Conservation (phyloP, 2,888 invertebrate species). For the Leptopterna dolabrata region DNA sequence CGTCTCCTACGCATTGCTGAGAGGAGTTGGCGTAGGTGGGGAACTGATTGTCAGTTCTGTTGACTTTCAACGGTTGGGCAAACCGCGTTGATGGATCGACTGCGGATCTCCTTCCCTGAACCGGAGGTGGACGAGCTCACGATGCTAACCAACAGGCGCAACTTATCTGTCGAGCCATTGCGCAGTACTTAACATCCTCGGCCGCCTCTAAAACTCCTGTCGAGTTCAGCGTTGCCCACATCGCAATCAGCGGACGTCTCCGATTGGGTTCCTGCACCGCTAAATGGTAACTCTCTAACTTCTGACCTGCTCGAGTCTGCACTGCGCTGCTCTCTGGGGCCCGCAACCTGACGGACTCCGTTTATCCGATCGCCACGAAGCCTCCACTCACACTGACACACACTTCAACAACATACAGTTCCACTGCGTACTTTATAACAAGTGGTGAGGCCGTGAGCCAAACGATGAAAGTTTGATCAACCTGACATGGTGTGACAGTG, state of each 20-base stretch:
- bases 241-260: neutral
- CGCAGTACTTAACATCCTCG: neutral
- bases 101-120: neutral
- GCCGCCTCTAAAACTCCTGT: neutral
- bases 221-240: neutral
- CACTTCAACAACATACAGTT: too few species aligned
- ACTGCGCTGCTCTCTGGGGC: neutral
- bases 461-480: too few species aligned
- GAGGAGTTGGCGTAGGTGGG: neutral
- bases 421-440: too few species aligned
- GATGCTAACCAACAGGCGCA: neutral
- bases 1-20: too few species aligned
- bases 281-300: neutral
- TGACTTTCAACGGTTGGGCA: neutral
- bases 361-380: too few species aligned
- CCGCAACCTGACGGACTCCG: too few species aligned
- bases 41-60: neutral
- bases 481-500: too few species aligned
- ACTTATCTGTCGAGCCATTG: neutral
- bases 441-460: too few species aligned
- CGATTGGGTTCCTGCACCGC: neutral
- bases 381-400: too few species aligned
- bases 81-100: neutral
- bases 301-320: neutral
- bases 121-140: neutral